A percentile compares a stretch with the other conserved stretches of the same genome.
These are phyloP conservation scores for Stictocephala bisonia DNA, from an alignment of 2,888 invertebrate species.

Conservation along the genomic window DNA sequence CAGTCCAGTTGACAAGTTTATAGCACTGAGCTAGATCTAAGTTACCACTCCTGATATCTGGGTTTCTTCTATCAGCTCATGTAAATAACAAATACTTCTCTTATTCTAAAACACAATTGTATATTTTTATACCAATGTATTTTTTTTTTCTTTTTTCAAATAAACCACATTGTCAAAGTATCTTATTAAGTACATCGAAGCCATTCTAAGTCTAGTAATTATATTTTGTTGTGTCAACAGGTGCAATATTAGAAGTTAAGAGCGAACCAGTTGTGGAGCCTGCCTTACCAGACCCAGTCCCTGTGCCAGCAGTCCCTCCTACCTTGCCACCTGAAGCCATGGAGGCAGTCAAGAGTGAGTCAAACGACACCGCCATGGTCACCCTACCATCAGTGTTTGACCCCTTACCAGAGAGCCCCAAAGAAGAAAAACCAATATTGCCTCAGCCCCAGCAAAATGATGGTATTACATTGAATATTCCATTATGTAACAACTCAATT, in stretches of 20 bases:
- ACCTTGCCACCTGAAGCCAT: slow-evolving; percentile 63
- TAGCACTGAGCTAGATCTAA: no score
- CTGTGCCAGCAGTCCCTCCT: slow-evolving; percentile 36
- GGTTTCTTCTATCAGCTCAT: no score
- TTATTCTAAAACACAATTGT: no score
- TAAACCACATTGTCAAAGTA: no score
- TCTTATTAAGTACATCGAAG: no score
- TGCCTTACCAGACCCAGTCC: not conserved
- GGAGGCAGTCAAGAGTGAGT: slow-evolving; percentile 61
- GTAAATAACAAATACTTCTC: no score
- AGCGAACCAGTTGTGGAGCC: slow-evolving; percentile 13
- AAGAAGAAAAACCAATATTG: slow-evolving; percentile 56
- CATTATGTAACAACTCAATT: slow-evolving; percentile 22
- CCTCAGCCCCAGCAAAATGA: slow-evolving; percentile 49
- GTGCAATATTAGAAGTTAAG: slow-evolving; percentile 36
- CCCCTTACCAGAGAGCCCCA: slow-evolving; percentile 61
- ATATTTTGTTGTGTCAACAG: no score
- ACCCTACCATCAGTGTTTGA: slow-evolving; percentile 57
- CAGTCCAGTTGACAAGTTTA: no score
- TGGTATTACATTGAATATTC: slow-evolving; percentile 35
- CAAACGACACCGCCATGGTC: slow-evolving; percentile 37
- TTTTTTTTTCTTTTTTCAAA: no score
- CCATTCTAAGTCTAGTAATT: no score
- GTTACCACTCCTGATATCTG: no score
- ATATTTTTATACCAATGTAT: no score